phyloP scores from a whole-genome alignment of 2,113 vertebrate genomes.

The Hepsetus odoe region DNA sequence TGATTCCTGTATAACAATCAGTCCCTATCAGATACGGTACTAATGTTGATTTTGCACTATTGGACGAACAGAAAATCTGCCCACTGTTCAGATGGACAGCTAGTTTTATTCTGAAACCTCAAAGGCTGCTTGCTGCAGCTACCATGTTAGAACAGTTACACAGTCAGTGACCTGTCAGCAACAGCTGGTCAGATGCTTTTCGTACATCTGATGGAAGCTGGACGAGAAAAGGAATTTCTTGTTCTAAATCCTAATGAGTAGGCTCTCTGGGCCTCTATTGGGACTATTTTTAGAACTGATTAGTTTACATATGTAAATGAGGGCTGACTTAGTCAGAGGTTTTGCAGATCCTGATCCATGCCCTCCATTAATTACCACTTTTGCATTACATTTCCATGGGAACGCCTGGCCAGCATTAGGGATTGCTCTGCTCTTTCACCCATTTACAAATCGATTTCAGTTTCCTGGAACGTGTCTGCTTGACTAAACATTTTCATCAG shows the following conservation, averaged over 20 bases:
- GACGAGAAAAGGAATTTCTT: constrained; percentile 20
- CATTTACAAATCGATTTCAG: constrained; percentile 10
- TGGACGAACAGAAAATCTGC: too few relatives aligned
- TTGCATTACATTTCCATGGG: constrained; percentile 53
- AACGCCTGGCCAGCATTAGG: constrained; percentile 37
- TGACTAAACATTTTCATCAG: background rate
- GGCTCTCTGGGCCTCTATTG: constrained; percentile 30
- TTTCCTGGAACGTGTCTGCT: background rate
- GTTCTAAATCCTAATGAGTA: constrained; percentile 33
- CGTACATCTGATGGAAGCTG: background rate
- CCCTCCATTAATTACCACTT: constrained; percentile 51
- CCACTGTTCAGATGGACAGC: too few relatives aligned
- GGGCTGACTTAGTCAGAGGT: constrained; percentile 46
- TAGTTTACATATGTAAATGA: constrained; percentile 61
- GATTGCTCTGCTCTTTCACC: constrained; percentile 1
- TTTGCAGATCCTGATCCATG: constrained; percentile 44
- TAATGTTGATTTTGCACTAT: background rate
- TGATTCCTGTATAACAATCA: background rate
- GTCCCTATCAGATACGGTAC: background rate
- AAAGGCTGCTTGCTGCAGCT: background rate
- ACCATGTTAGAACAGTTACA: background rate
- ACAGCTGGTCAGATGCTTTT: background rate
- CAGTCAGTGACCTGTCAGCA: background rate
- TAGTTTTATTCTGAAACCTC: background rate
- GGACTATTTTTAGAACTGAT: constrained; percentile 57